Conservation (phyloP, 2,797 vertebrate genomes). For the Leucoraja ocellata region DNA sequence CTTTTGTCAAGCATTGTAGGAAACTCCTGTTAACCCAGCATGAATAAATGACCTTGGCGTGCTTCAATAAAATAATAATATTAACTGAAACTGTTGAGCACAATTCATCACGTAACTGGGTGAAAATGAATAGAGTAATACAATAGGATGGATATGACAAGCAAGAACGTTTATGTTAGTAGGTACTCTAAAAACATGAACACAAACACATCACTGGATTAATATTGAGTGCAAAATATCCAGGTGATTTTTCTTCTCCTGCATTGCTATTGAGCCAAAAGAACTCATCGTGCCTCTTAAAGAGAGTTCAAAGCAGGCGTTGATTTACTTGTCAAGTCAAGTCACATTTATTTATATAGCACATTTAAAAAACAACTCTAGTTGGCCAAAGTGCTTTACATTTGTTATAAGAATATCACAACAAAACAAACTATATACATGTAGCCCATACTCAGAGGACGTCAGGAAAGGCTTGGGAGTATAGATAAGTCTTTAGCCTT, state of each 20-base stretch:
- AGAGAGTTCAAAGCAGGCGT: background rate
- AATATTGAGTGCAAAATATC: background rate
- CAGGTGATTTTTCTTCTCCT: background rate
- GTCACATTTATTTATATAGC: too few relatives aligned
- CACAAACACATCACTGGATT: background rate
- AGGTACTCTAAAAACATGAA: background rate
- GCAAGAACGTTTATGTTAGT: background rate
- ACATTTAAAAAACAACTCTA: too few relatives aligned
- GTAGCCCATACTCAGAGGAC: too few relatives aligned
- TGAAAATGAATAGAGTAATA: background rate
- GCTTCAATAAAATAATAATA: background rate
- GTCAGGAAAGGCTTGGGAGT: too few relatives aligned
- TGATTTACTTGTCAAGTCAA: background rate
- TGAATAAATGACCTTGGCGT: constrained; percentile 7
- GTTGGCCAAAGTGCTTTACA: too few relatives aligned
- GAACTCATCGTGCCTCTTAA: background rate
- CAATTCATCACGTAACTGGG: background rate
- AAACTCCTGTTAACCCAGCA: background rate
- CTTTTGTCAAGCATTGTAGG: constrained; percentile 1
- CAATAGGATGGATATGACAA: background rate
- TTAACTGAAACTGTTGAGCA: background rate
- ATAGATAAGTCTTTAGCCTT: too few relatives aligned
- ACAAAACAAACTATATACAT: too few relatives aligned
- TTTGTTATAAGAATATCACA: too few relatives aligned
- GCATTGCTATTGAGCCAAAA: background rate